Base-by-base conservation (phyloP, 2,797 vertebrate genomes). In the Sitta carolinensis region DNA sequence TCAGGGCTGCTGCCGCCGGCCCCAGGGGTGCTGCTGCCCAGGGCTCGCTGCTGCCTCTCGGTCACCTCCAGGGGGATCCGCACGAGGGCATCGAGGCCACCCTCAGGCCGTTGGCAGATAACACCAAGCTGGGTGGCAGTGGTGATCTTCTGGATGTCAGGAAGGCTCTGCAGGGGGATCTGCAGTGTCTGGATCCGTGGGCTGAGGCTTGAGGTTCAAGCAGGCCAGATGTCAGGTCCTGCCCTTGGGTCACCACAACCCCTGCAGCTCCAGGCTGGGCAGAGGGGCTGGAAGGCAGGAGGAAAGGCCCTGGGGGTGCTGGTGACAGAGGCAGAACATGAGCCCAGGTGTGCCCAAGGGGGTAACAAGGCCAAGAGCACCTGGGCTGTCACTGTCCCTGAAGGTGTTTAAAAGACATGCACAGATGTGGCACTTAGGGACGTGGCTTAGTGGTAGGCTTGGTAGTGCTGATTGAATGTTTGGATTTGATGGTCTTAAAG, bases 61-160 rank as follows among this genome's bases (percentile, higher is more conserved):
- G 1, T 4, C n/a, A 22, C 7, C 47, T 30, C 4, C 40, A 18
- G 8, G 7, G 42, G 2, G 42, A 30, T 13, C 32, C n/a, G 78
- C 32, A 25, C 3, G 13, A 29, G 17, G 45, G 15, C 29, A 19
- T 17, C 0, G 2, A 15, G 43, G 32, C 50, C 50, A 13, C n/a
- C 27, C 38, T 57, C 62, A 26, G 0, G 0, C 11, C 13, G 0
- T 20, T 10, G 47, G 25, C 50, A 47, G n/a, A 5, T 6, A 40
- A 7, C 22, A 16, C 25, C 26, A 15, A 23, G 4, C 15, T 42
- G 19, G 15, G 38, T 5, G 23, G 21, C 26, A 21, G 9, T 7
- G 25, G 10, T 3, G 5, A 14, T 36, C 43, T 42, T 40, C 23
- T 16, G 18, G 12, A 34, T 29, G 9, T 29, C 27, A 34, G 45